Percentiles rank a stretch among this genome's conserved stretches.
Evolutionary conservation across 2,113 vertebrate species (phyloP).

Genomic region (Lontra canadensis): DNA sequence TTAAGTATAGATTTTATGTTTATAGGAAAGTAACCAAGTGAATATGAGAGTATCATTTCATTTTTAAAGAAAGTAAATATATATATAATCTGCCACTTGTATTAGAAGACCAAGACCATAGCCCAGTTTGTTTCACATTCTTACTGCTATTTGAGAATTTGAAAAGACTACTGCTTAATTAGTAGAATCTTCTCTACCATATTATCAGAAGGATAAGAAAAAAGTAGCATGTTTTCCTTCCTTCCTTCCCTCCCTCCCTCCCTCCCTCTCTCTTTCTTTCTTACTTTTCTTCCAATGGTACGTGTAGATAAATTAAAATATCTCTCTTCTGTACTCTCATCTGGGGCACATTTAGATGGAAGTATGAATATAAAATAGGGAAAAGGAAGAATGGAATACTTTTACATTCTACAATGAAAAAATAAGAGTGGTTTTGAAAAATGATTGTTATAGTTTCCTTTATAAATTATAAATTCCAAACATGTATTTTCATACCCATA

Average conservation of each 20-base stretch:
- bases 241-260: fast-evolving
- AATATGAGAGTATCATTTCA: not conserved
- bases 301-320: not conserved
- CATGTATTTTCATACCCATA: not conserved
- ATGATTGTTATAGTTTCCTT: not conserved
- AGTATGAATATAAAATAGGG: not conserved
- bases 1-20: not conserved
- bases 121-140: not conserved
- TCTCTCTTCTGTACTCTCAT: not conserved
- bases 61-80: constrained; percentile 13
- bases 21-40: not conserved
- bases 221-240: not conserved
- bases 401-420: constrained; percentile 14
- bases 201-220: not conserved
- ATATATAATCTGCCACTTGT: not conserved
- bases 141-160: not conserved
- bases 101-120: not conserved
- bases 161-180: not conserved
- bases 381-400: not conserved
- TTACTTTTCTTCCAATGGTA: not conserved
- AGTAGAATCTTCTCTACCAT: not conserved
- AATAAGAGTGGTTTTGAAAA: not conserved
- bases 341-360: not conserved
- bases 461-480: not conserved
- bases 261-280: not conserved